phyloP scores from a whole-genome alignment of 2,888 invertebrate species.

The Matsumyia berberina region DNA sequence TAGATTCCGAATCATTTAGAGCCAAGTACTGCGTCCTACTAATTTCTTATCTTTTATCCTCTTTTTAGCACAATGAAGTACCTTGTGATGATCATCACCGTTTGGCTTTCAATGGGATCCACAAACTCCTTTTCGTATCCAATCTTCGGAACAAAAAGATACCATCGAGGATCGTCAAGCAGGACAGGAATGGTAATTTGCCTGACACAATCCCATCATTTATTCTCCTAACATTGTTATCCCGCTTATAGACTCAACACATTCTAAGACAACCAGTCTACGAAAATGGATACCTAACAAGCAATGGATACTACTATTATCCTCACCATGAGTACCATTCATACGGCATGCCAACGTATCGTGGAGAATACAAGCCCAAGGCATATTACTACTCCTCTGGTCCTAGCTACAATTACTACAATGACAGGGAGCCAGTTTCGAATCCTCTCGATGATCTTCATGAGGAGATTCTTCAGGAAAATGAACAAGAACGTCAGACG shows the following conservation, averaged over 20 bases:
- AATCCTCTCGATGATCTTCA: conserved; percentile 86
- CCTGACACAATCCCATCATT: background rate
- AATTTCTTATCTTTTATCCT: too few species aligned
- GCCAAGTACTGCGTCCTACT: too few species aligned
- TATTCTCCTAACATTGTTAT: conserved; percentile 12
- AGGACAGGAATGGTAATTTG: conserved; percentile 53
- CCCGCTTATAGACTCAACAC: conserved; percentile 34
- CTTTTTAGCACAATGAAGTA: conserved; percentile 50
- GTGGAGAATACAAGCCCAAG: conserved; percentile 79
- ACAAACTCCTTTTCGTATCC: conserved; percentile 69
- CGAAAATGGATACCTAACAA: conserved; percentile 64
- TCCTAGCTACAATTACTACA: conserved; percentile 84
- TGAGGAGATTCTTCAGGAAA: conserved; percentile 87
- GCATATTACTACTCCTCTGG: conserved; percentile 85
- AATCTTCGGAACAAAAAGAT: conserved; percentile 77
- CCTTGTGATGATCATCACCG: conserved; percentile 14
- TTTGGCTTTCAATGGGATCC: conserved; percentile 49
- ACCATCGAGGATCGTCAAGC: conserved; percentile 71
- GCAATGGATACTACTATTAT: conserved; percentile 77
- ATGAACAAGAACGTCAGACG: conserved; percentile 85
- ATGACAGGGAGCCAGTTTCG: conserved; percentile 81
- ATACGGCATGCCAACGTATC: conserved; percentile 79
- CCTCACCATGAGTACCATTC: conserved; percentile 76
- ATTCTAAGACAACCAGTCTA: conserved; percentile 48
- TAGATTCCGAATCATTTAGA: too few species aligned